These are phyloP conservation scores for Dreissena rostriformis DNA, from an alignment of 1,140 invertebrate genomes.

Conservation along the genomic window DNA sequence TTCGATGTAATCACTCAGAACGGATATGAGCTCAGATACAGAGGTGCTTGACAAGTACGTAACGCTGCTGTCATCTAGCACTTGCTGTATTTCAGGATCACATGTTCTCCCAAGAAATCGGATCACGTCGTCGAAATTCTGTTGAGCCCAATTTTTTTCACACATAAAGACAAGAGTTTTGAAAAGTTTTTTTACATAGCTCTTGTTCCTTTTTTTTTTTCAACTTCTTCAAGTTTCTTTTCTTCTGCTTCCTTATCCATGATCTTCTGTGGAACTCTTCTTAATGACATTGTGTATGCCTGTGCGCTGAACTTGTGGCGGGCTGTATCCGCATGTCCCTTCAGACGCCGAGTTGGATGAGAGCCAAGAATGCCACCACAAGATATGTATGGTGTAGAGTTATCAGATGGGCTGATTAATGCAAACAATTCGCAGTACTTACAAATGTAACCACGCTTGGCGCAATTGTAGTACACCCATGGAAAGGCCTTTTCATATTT, in stretches of 20 bases:
- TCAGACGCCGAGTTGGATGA: not conserved
- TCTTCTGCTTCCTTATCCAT: not conserved
- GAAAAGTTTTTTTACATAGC: conserved; percentile 14
- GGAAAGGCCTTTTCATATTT: conserved; percentile 1
- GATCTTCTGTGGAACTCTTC: too few species aligned
- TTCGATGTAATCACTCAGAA: not conserved
- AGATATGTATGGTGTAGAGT: not conserved
- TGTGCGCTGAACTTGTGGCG: not conserved
- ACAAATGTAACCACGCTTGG: not conserved
- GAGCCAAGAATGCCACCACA: not conserved
- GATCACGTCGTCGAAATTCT: not conserved
- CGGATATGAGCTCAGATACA: not conserved
- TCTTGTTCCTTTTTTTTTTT: not conserved
- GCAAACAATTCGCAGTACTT: conserved; percentile 13
- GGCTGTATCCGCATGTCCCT: not conserved
- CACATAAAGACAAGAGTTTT: conserved; percentile 18
- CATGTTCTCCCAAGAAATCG: not conserved
- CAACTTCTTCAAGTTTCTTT: not conserved
- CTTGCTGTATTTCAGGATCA: conserved; percentile 4
- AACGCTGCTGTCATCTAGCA: not conserved
- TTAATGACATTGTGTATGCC: not conserved
- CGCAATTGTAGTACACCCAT: not conserved
- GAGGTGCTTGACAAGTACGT: not conserved
- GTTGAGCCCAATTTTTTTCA: conserved; percentile 11
- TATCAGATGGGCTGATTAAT: not conserved